Percentiles rank a stretch among this genome's conserved stretches.
phyloP scores from a whole-genome alignment of 35 echinoderm and acorn worm species.

The Lytechinus pictus region DNA sequence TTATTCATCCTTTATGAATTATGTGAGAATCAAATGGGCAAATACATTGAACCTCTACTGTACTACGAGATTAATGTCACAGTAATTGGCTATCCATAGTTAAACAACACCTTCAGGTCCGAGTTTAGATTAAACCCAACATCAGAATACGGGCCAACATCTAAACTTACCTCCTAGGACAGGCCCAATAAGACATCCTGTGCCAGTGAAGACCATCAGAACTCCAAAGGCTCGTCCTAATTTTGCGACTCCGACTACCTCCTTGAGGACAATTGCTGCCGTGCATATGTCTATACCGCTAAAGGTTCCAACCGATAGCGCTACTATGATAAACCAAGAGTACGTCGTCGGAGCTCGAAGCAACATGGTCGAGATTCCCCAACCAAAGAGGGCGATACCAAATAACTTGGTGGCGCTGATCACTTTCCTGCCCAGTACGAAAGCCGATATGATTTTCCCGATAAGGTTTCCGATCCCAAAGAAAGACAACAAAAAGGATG shows the following conservation, averaged over 20 bases:
- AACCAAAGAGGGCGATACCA: not conserved
- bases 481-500: constrained; percentile 41
- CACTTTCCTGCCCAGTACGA: not conserved
- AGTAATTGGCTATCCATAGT: too few species aligned
- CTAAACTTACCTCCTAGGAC: constrained; percentile 24
- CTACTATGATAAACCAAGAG: not conserved
- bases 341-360: not conserved
- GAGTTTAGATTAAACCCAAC: not conserved
- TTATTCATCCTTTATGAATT: not conserved
- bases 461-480: not conserved
- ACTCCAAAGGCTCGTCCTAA: constrained; percentile 20
- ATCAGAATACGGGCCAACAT: not conserved
- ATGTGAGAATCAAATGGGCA: not conserved
- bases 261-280: not conserved
- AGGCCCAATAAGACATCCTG: constrained; percentile 26
- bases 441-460: not conserved
- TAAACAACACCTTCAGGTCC: too few species aligned
- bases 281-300: constrained; percentile 40
- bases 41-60: not conserved
- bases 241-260: constrained; percentile 23
- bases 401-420: not conserved
- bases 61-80: not conserved
- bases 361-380: constrained; percentile 29
- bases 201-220: not conserved
- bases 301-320: not conserved